A percentile compares a stretch with the other conserved stretches of the same genome.
phyloP scores from a whole-genome alignment of 2,113 vertebrate species.

The Synchiropus splendidus region DNA sequence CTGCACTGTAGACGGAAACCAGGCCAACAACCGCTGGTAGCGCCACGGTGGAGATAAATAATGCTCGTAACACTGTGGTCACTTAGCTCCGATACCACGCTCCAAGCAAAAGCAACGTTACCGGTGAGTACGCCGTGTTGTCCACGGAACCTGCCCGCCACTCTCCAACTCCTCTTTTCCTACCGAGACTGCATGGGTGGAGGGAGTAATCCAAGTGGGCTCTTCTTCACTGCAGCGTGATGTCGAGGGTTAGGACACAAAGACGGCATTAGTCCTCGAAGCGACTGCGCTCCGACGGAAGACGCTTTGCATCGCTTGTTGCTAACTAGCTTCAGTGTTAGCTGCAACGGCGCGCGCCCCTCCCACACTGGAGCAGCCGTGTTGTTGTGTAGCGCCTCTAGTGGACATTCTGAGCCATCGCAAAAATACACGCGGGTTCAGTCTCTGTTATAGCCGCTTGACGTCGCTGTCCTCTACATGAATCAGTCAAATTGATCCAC shows the following conservation, averaged over 20 bases:
- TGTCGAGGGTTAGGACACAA: no score
- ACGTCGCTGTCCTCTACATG: constrained; percentile 21
- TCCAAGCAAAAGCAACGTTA: constrained; percentile 35
- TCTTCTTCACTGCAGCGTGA: neutral
- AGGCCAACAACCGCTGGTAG: no score
- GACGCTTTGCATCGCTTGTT: neutral
- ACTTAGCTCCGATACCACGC: constrained; percentile 18
- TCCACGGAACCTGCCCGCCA: constrained; percentile 35
- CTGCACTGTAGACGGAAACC: no score
- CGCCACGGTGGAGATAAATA: no score
- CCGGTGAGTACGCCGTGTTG: constrained; percentile 49
- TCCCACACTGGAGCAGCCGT: constrained; percentile 4
- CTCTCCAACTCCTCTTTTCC: constrained; percentile 30
- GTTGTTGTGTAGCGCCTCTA: constrained; percentile 17
- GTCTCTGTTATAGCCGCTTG: neutral
- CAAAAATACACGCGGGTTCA: neutral
- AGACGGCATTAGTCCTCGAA: constrained; percentile 13
- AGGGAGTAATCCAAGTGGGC: constrained; percentile 12
- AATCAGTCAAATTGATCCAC: no score
- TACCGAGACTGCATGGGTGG: constrained; percentile 32
- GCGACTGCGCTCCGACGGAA: neutral
- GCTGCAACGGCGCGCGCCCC: constrained; percentile 23
- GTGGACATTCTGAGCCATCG: neutral
- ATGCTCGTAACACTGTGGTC: no score
- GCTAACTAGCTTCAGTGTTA: constrained; percentile 56